Evolutionary conservation across 53 echinoderm and acorn worm genomes (phyloP).

Genomic region (Henricia sp.): DNA sequence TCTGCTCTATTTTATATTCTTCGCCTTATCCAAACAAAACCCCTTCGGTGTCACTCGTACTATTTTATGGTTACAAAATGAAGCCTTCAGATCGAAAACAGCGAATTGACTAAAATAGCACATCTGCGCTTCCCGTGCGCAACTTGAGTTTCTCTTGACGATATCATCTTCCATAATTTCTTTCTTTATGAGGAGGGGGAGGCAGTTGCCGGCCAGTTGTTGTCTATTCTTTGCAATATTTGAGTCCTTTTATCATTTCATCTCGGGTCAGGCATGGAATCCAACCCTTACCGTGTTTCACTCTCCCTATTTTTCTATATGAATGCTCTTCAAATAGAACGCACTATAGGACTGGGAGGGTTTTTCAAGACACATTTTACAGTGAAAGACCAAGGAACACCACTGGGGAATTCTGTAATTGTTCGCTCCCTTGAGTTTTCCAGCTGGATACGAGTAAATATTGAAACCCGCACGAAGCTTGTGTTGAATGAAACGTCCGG

Average conservation of each 20-base stretch:
- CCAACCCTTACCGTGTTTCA: too few species aligned
- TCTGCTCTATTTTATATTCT: neutral
- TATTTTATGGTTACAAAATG: neutral
- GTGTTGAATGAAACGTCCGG: slow-evolving; percentile 39
- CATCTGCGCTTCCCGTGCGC: slow-evolving; percentile 56
- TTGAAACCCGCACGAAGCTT: slow-evolving; percentile 2
- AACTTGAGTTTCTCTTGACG: slow-evolving; percentile 30
- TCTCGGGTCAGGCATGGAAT: slow-evolving; percentile 27
- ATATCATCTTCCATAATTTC: slow-evolving; percentile 14
- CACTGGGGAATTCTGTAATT: neutral
- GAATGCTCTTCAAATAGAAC: slow-evolving; percentile 26
- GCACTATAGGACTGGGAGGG: too few species aligned
- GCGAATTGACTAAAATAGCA: slow-evolving; percentile 26
- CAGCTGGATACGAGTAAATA: slow-evolving; percentile 26
- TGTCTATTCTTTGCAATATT: slow-evolving; percentile 28
- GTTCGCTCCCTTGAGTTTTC: slow-evolving; percentile 26
- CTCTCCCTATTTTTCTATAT: too few species aligned
- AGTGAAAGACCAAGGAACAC: slow-evolving; percentile 20
- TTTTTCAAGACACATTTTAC: slow-evolving; percentile 16
- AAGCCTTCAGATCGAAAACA: too few species aligned
- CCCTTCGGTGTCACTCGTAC: slow-evolving; percentile 30
- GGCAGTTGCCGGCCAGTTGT: slow-evolving; percentile 41
- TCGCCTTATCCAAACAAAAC: slow-evolving; percentile 50
- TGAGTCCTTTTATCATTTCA: neutral
- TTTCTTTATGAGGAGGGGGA: too few species aligned